Evolutionary conservation across 1,140 invertebrate genomes (phyloP).

Genomic region (Drosophila parvula): DNA sequence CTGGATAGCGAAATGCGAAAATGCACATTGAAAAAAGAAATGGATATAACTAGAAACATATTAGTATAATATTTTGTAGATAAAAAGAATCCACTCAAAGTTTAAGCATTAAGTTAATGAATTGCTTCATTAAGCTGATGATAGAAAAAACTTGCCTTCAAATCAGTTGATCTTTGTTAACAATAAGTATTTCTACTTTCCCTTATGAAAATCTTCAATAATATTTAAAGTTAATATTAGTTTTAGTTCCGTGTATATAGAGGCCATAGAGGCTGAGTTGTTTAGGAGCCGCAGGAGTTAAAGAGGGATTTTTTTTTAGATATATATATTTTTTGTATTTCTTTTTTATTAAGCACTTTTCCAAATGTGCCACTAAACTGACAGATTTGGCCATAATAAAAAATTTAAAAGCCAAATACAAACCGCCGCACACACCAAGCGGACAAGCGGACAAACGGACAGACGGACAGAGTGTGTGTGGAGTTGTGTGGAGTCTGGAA

Average conservation of each 20-base stretch:
- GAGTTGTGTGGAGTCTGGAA: slow-evolving; percentile 64
- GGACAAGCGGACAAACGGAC: slow-evolving; percentile 9
- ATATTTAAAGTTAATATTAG: background rate
- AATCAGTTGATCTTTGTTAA: too few relatives aligned
- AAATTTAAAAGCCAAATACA: slow-evolving; percentile 69
- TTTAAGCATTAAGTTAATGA: too few relatives aligned
- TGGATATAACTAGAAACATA: background rate
- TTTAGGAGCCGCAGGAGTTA: background rate
- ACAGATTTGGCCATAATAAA: slow-evolving; percentile 81
- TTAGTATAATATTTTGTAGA: background rate
- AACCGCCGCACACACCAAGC: slow-evolving; percentile 13
- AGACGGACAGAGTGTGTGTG: slow-evolving; percentile 4
- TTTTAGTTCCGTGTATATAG: background rate
- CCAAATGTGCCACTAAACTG: slow-evolving; percentile 81
- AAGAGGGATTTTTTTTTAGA: background rate
- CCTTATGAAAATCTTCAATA: too few relatives aligned
- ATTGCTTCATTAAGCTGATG: too few relatives aligned
- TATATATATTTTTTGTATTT: too few relatives aligned
- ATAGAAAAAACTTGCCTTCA: too few relatives aligned
- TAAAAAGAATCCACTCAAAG: background rate
- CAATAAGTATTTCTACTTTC: too few relatives aligned
- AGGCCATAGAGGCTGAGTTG: background rate
- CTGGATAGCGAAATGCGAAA: slow-evolving; percentile 15
- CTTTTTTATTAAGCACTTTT: slow-evolving; percentile 56
- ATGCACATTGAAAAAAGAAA: background rate